Conservation (phyloP, 1,140 invertebrate genomes). For the Cataglyphis hispanica region DNA sequence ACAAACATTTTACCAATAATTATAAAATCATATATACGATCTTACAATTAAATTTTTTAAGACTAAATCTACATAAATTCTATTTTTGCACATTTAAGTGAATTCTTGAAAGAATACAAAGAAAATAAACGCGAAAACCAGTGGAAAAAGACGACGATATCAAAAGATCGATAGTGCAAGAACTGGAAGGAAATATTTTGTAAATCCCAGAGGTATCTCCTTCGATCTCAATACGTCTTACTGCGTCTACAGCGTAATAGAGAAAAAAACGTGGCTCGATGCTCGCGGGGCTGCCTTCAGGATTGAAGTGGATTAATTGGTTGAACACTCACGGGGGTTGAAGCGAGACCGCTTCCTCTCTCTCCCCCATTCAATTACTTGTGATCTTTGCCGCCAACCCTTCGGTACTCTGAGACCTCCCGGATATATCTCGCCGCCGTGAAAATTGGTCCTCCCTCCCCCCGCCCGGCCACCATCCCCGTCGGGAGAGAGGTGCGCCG, state of each 20-base stretch:
- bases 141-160: background rate
- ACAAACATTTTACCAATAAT: background rate
- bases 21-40: background rate
- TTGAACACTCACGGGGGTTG: slow-evolving; percentile 82
- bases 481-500: slow-evolving; percentile 63
- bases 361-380: slow-evolving; percentile 80
- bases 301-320: slow-evolving; percentile 84
- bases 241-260: slow-evolving; percentile 69
- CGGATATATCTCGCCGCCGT: slow-evolving; percentile 73
- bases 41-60: background rate
- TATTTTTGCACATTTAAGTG: background rate
- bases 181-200: slow-evolving; percentile 34
- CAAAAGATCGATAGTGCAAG: slow-evolving; percentile 25
- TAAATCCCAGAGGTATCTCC: slow-evolving; percentile 73
- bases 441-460: slow-evolving; percentile 75
- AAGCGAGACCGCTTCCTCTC: slow-evolving; percentile 68
- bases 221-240: slow-evolving; percentile 82
- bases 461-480: slow-evolving; percentile 37
- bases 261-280: slow-evolving; percentile 77
- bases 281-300: slow-evolving; percentile 76
- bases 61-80: background rate
- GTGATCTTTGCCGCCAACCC: slow-evolving; percentile 81
- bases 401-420: slow-evolving; percentile 75
- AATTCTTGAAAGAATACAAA: background rate
- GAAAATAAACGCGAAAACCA: background rate